Percentiles rank a stretch among this genome's conserved stretches.
phyloP scores from a whole-genome alignment of 2,797 vertebrate genomes.

The Gallinago stenura region DNA sequence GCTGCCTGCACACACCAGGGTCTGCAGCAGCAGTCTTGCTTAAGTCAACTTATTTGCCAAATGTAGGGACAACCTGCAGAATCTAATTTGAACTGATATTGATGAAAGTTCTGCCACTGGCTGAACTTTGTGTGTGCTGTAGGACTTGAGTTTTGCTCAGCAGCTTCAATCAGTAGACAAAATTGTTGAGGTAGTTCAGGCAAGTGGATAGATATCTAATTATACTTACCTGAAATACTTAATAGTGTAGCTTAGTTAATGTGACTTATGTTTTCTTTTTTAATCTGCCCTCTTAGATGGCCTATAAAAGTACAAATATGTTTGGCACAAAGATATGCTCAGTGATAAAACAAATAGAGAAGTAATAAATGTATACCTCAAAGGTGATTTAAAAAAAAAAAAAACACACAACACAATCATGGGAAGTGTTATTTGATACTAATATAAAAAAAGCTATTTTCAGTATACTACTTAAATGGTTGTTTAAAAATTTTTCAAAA shows the following conservation, averaged over 20 bases:
- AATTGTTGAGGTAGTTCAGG: neutral
- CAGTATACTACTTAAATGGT: neutral
- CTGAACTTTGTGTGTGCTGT: neutral
- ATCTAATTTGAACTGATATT: neutral
- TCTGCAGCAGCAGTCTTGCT: neutral
- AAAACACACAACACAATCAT: neutral
- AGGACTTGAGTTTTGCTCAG: neutral
- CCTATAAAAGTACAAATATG: neutral
- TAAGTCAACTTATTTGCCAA: neutral
- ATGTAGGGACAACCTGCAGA: neutral
- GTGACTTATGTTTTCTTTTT: neutral
- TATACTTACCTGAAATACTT: neutral
- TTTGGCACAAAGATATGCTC: neutral
- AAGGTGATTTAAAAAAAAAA: neutral
- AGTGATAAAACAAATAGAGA: conserved; percentile 15
- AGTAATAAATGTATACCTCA: conserved; percentile 28
- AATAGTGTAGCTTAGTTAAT: neutral
- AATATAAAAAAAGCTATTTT: neutral
- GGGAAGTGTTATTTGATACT: neutral
- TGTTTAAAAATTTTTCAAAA: neutral
- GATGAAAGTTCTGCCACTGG: neutral
- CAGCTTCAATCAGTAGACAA: neutral
- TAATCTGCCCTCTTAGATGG: neutral
- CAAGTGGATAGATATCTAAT: neutral
- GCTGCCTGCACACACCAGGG: neutral